These are phyloP conservation scores for Drosophila tristis DNA, from an alignment of 1,140 invertebrate genomes.

Conservation along the genomic window DNA sequence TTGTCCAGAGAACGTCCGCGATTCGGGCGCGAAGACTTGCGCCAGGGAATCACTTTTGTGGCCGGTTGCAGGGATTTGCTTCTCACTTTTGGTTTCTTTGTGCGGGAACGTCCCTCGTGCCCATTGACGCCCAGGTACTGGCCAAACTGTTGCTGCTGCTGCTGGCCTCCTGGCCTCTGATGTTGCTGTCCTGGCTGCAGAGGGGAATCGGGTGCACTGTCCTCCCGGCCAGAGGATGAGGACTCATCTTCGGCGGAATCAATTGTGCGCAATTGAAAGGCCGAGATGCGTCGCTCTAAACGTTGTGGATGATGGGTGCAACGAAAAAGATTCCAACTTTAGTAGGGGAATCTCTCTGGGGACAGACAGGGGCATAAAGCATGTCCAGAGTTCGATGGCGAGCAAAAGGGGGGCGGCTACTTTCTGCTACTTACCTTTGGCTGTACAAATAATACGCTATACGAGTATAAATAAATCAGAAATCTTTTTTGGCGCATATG, in stretches of 20 bases:
- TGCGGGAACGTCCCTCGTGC: conserved; percentile 71
- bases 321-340: conserved; percentile 16
- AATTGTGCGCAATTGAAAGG: conserved; percentile 81
- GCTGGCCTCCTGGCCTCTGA: conserved; percentile 47
- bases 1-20: conserved; percentile 82
- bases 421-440: conserved; percentile 5
- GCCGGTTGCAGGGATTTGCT: conserved; percentile 79
- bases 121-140: conserved; percentile 75
- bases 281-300: conserved; percentile 83
- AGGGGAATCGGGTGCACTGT: conserved; percentile 78
- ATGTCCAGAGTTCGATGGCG: conserved; percentile 38
- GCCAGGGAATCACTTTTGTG: conserved; percentile 78
- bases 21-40: conserved; percentile 72
- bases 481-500: conserved; percentile 4
- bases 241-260: conserved; percentile 83
- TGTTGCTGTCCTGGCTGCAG: conserved; percentile 52
- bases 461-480: conserved; percentile 33
- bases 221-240: conserved; percentile 80
- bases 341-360: conserved; percentile 11
- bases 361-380: not conserved
- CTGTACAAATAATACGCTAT: not conserved
- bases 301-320: conserved; percentile 16
- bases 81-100: conserved; percentile 69
- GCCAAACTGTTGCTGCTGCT: conserved; percentile 48
- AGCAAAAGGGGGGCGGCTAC: not conserved